phyloP scores from a whole-genome alignment of 2,888 invertebrate species.

The Tinea semifulvella region DNA sequence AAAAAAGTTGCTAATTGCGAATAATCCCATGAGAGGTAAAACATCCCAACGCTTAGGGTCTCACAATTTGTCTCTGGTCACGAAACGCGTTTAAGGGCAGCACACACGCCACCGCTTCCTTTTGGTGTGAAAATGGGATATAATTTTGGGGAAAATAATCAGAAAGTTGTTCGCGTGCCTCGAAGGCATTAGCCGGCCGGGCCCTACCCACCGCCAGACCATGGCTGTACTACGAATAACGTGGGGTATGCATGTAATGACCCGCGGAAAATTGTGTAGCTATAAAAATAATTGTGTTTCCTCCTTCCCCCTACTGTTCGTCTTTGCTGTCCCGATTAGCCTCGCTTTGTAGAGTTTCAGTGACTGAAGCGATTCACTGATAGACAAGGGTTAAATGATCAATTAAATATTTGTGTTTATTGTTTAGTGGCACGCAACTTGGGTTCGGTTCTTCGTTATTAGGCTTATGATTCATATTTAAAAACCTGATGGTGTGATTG shows the following conservation, averaged over 20 bases:
- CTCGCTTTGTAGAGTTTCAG: constrained; percentile 5
- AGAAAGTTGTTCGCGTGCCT: constrained; percentile 62
- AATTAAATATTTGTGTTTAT: constrained; percentile 8
- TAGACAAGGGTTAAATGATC: constrained; percentile 7
- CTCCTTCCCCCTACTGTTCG: constrained; percentile 26
- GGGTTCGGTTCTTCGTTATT: not conserved
- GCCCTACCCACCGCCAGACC: constrained; percentile 50
- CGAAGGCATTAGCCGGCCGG: constrained; percentile 45
- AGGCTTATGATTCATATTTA: too few relatives aligned
- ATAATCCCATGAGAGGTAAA: constrained; percentile 2
- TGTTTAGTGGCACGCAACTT: not conserved
- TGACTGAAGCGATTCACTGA: not conserved
- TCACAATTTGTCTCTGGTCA: constrained; percentile 49
- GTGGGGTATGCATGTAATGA: constrained; percentile 60
- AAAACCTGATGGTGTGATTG: too few relatives aligned
- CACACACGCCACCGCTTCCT: constrained; percentile 36
- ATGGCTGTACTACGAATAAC: constrained; percentile 54
- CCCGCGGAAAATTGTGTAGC: constrained; percentile 65
- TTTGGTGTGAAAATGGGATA: constrained; percentile 62
- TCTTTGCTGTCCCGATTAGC: constrained; percentile 5
- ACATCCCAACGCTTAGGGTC: constrained; percentile 16
- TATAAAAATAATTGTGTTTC: constrained; percentile 64
- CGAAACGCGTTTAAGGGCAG: constrained; percentile 30
- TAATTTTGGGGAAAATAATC: constrained; percentile 62
- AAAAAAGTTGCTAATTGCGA: constrained; percentile 4